Evolutionary conservation across 2,113 vertebrate genomes (phyloP), one percentile per base, ranked within the genome.

Genomic region (Zosterops pallidus): DNA sequence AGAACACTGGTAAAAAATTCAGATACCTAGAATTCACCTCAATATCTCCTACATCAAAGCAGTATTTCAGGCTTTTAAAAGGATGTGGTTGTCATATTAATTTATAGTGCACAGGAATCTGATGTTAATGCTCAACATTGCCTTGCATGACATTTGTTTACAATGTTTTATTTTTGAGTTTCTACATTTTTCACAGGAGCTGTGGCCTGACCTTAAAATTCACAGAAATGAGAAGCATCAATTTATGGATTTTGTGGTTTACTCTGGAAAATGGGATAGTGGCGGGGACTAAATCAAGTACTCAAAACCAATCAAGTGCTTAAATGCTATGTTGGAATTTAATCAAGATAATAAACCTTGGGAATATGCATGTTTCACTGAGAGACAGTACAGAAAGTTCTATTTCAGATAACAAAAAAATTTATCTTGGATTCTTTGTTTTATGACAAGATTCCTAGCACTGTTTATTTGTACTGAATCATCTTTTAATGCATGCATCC

Each of bases 331-430:
- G 29, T 26, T 95, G 94, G 78, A 86, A 80, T 64, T 76, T 70
- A 80, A 79, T 67, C 82, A 93, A 83, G 63, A 74, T 24, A 91
- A 91, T 87, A 96, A 96, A 90, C 64, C 60, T 83, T 65, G 59
- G 56, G 72, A 88, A 70, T 52, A 22, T 70, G 39, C 39, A 28
- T 67, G 11, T 90, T 90, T 63, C 37, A 37, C 68, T 49, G 31
- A 69, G 20, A 65, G 77, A 63, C 2, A 8, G 68, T 53, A 83
- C 52, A 88, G 47, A 88, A 86, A 92, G 75, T 90, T 47, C 44
- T 59, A 12, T 41, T 94, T 69, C 44, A 70, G 52, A 74, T 67
- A 83, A 88, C 47, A 41, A 77, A 70, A 90, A 83, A 82, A 74
- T 8, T 83, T 2, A 70, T 86, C 56, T 92, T 78, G 29, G 28